phyloP scores from a whole-genome alignment of 2,113 vertebrate genomes.

The Hippocampus barbouri region DNA sequence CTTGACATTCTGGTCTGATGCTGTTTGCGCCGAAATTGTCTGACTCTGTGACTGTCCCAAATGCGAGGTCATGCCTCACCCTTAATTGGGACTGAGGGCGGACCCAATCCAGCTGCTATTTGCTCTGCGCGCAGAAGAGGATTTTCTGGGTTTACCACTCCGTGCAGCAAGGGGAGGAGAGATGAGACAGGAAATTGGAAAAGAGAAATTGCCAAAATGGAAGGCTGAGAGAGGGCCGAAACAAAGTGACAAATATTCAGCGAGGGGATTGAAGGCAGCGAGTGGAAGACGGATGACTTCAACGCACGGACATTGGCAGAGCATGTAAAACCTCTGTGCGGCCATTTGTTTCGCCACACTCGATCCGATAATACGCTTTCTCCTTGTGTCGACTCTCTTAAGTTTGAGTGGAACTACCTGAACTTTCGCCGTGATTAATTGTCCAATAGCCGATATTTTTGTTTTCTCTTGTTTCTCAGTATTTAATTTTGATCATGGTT shows the following conservation, averaged over 20 bases:
- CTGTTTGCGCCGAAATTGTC: constrained; percentile 27
- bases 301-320: neutral
- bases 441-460: neutral
- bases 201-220: constrained; percentile 39
- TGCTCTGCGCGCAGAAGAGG: constrained; percentile 62
- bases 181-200: constrained; percentile 57
- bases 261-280: constrained; percentile 16
- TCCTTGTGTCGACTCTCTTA: neutral
- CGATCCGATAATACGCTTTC: neutral
- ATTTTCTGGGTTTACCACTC: constrained; percentile 65
- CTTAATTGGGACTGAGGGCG: constrained; percentile 58
- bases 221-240: constrained; percentile 19
- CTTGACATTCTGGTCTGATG: constrained; percentile 33
- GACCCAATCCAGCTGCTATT: constrained; percentile 65
- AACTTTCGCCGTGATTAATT: neutral
- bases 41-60: constrained; percentile 24
- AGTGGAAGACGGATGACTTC: constrained; percentile 2
- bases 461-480: neutral
- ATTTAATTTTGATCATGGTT: neutral
- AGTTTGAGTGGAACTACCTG: neutral
- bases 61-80: constrained; percentile 37
- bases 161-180: constrained; percentile 50
- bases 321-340: neutral
- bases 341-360: neutral
- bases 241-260: constrained; percentile 40